These are phyloP conservation scores for Scaptomyza polygonia DNA, from an alignment of 2,888 invertebrate species.

Conservation along the genomic window DNA sequence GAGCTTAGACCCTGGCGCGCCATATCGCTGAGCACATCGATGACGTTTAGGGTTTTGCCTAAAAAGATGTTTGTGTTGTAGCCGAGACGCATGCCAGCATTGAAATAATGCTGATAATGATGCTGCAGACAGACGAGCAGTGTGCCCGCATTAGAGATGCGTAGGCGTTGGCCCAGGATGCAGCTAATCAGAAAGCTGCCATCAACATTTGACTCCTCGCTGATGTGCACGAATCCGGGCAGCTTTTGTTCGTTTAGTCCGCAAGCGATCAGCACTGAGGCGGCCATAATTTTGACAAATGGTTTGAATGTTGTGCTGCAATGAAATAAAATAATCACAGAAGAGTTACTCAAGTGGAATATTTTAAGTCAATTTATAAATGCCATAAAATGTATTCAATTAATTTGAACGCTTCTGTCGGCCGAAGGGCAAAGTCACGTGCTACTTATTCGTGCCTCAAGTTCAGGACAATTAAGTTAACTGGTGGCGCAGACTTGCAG, in stretches of 20 bases:
- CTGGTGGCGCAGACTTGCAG: conserved; percentile 40
- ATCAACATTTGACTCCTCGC: conserved; percentile 89
- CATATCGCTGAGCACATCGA: conserved; percentile 86
- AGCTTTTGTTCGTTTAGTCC: conserved; percentile 87
- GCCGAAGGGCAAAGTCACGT: conserved; percentile 55
- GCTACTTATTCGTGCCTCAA: conserved; percentile 29
- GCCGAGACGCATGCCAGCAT: conserved; percentile 90
- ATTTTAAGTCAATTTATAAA: conserved; percentile 64
- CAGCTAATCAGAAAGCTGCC: conserved; percentile 90
- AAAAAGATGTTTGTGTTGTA: conserved; percentile 87
- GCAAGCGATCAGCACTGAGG: conserved; percentile 87
- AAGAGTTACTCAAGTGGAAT: conserved; percentile 32
- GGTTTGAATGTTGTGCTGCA: conserved; percentile 37
- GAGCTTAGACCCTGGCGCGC: conserved; percentile 83
- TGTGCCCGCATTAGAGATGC: conserved; percentile 86
- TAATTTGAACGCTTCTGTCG: conserved; percentile 55
- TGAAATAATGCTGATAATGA: conserved; percentile 89
- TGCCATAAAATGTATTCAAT: conserved; percentile 65
- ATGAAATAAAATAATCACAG: conserved; percentile 23
- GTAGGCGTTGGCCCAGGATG: conserved; percentile 87
- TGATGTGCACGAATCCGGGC: conserved; percentile 87
- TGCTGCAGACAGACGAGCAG: conserved; percentile 89
- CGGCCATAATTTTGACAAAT: conserved; percentile 85
- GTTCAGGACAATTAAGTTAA: conserved; percentile 52
- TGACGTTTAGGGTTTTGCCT: conserved; percentile 85